Evolutionary conservation across 1,140 invertebrate genomes (phyloP), one percentile per base, ranked within the genome.

Genomic region (Bombus polaris): DNA sequence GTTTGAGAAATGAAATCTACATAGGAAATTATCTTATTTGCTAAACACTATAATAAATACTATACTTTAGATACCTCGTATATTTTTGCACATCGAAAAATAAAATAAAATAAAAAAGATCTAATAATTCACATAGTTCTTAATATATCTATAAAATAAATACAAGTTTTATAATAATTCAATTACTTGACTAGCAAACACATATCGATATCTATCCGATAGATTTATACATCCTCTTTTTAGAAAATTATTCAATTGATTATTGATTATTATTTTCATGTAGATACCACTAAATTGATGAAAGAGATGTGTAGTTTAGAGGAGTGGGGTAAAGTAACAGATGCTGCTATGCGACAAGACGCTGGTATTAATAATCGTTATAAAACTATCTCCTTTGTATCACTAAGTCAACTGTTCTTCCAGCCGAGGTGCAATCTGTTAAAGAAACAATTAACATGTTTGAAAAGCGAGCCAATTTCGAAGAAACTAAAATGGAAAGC

Each of bases 251-350:
- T 22, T n/a, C 35, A 15, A 72, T 44, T 25, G 9, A 57, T 0
- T 47, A 37, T 1, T 6, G 8, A 70, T 42, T 32, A 12, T 37
- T 37, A 28, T n/a, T 57, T 35, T 35, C 13, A 1, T n/a, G 4
- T 28, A 85, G 83, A 44, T n/a, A n/a, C 32, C 3, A 37, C 68
- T 32, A 44, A 70, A 39, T n/a, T 22, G 35, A 9, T 12, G 8
- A 81, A 81, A n/a, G 70, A 87, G 10, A 35, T 66, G 3, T 71
- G 18, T 22, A 90, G 89, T n/a, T 81, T 90, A 18, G 88, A 90
- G 25, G 78, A 32, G 15, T 90, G 89, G 89, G 37, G 32, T 3
- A 85, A 87, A 42, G 18, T 84, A 1, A 65, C 78, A 39, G 65
- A 85, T 10, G n/a, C 32, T 4, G 70, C 57, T 9, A 57, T 85